Base-by-base conservation (phyloP, 2,888 invertebrate species). In the Thyatira batis region DNA sequence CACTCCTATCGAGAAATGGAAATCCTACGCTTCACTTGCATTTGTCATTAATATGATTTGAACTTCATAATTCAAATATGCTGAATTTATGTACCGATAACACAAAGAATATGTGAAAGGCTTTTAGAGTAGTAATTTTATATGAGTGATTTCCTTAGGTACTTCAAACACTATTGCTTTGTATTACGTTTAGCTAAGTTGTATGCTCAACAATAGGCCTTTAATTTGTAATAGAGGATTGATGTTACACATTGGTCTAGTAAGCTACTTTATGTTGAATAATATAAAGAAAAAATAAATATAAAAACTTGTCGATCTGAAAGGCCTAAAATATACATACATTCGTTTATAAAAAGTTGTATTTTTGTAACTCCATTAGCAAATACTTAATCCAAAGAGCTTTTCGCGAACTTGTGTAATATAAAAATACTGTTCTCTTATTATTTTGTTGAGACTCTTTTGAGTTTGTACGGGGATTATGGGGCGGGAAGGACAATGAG, bases 31-130 rank as follows among this genome's bases (percentile, higher is more conserved):
- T 84, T 78, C 82, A 82, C 76, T 83, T 80, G 77, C 77, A 78
- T 81, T 81, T 76, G 78, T 82, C 85, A 84, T 85, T 87, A 87
- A 85, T 85, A 80, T 81, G 82, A 85, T 84, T 84, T 76, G 73
- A 74, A 77, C 69, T 76, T 69, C 64, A 71, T 63, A 17, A 70
- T 78, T 82, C 67, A 69, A 74, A 72, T 71, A 69, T 56, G 65
- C 67, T 58, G 61, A 69, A 69, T 65, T 61, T 66, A 61, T 62
- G 61, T 46, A 50, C 51, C 50, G 57, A 56, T 56, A 58, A 58
- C 39, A 10, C n/a, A n/a, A n/a, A n/a, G n/a, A n/a, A n/a, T n/a
- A n/a, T n/a, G n/a, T n/a, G n/a, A n/a, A n/a, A n/a, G n/a, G n/a
- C n/a, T n/a, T n/a, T n/a, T n/a, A n/a, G n/a, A n/a, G n/a, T n/a